A percentile compares a stretch with the other conserved stretches of the same genome.
These are phyloP conservation scores for Lasioglossum leucozonium DNA, from an alignment of 2,888 invertebrate species.

Conservation along the genomic window DNA sequence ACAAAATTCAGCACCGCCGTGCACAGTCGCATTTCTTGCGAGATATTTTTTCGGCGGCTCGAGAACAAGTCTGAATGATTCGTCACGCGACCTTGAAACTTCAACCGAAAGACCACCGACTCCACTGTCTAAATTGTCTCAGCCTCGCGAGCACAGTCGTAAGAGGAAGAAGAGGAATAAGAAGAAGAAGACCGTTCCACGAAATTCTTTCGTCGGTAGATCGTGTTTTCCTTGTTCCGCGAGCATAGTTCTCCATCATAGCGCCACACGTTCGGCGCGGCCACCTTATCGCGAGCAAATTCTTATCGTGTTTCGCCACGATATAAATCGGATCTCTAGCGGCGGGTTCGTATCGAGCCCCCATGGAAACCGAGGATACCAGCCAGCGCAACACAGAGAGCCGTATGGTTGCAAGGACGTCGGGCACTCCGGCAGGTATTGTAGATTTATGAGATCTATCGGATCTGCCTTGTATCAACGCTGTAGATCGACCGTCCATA, in stretches of 20 bases:
- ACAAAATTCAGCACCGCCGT: neutral
- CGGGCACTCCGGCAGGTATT: conserved; percentile 73
- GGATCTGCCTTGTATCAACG: conserved; percentile 69
- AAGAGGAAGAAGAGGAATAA: neutral
- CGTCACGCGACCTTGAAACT: neutral
- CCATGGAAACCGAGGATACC: conserved; percentile 38
- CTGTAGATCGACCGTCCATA: conserved; percentile 77
- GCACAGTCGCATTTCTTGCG: neutral
- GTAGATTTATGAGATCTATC: conserved; percentile 67
- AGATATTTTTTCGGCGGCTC: neutral
- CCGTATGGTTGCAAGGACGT: conserved; percentile 76
- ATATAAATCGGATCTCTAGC: conserved; percentile 52
- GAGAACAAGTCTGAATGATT: neutral
- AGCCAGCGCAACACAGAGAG: conserved; percentile 9
- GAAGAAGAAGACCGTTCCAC: neutral
- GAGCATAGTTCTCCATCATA: conserved; percentile 24
- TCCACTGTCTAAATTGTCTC: neutral
- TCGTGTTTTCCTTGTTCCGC: neutral
- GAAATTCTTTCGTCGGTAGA: neutral
- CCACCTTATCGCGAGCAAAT: conserved; percentile 46
- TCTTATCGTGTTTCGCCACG: conserved; percentile 42
- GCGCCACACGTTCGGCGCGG: neutral
- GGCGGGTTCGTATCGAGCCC: conserved; percentile 44
- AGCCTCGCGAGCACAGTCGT: neutral
- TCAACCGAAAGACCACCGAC: neutral